Evolutionary conservation across 2,797 vertebrate genomes (phyloP).

Genomic region (Phoeniculus purpureus): DNA sequence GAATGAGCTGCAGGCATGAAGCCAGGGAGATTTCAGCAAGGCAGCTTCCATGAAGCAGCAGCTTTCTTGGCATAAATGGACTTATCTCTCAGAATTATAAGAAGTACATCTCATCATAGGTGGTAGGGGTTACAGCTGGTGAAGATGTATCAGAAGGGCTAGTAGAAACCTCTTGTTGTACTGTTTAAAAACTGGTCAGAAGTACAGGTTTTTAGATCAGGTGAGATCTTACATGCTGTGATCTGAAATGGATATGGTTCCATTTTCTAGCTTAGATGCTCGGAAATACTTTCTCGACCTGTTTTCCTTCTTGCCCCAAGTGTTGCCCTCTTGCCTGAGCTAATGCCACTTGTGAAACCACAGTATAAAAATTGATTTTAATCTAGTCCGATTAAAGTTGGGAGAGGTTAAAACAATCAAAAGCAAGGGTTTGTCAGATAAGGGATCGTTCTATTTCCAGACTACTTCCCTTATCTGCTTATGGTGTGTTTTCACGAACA

Average conservation of each 20-base stretch:
- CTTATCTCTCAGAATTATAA: not conserved
- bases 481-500: conserved; percentile 39
- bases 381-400: not conserved
- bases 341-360: not conserved
- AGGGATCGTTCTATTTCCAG: conserved; percentile 19
- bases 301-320: not conserved
- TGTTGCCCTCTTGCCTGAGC: not conserved
- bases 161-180: not conserved
- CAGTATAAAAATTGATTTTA: not conserved
- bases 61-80: not conserved
- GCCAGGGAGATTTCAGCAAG: not conserved
- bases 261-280: not conserved
- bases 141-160: not conserved
- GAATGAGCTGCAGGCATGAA: not conserved
- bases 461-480: conserved; percentile 4
- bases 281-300: not conserved
- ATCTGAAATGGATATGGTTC: not conserved
- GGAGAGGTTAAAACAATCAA: not conserved
- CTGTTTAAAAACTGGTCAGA: not conserved
- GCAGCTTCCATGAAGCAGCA: not conserved
- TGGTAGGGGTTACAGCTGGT: not conserved
- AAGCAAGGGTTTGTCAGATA: not conserved
- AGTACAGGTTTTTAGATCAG: not conserved
- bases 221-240: not conserved
- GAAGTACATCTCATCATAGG: not conserved